Percentiles rank a stretch among this genome's conserved stretches.
phyloP scores from a whole-genome alignment of 1,140 invertebrate genomes.

The Euwallacea similis region DNA sequence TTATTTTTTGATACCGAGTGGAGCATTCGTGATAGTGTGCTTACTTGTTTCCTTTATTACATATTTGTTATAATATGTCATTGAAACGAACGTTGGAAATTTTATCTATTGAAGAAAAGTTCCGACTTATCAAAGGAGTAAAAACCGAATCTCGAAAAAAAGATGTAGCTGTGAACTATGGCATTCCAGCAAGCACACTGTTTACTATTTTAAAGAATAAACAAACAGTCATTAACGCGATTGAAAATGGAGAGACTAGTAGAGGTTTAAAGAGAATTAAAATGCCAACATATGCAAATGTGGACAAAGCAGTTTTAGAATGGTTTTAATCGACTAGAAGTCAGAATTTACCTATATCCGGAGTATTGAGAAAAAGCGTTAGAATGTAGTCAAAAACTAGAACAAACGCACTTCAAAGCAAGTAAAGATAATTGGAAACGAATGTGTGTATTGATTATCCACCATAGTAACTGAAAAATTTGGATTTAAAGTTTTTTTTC shows the following conservation, averaged over 20 bases:
- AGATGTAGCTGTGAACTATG: background rate
- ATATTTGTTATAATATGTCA: background rate
- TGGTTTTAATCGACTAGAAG: background rate
- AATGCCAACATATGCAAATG: too few species aligned
- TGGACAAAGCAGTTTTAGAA: too few species aligned
- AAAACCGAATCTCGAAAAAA: background rate
- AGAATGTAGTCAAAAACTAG: background rate
- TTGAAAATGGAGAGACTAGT: background rate
- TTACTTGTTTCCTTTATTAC: too few species aligned
- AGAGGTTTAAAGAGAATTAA: too few species aligned
- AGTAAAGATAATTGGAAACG: background rate
- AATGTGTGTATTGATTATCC: background rate
- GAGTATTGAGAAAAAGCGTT: background rate
- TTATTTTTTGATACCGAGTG: too few species aligned
- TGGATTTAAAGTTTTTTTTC: too few species aligned
- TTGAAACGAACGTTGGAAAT: background rate
- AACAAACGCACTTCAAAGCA: background rate
- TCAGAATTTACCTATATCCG: constrained; percentile 1
- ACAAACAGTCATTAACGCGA: background rate
- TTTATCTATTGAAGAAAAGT: background rate
- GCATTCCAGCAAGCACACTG: background rate
- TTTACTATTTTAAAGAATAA: constrained; percentile 1
- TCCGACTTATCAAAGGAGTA: background rate
- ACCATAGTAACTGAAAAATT: background rate
- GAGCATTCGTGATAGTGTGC: too few species aligned